A percentile compares a stretch with the other conserved stretches of the same genome.
These are phyloP conservation scores for Parelbella ahira DNA, from an alignment of 2,888 invertebrate species.

Conservation along the genomic window DNA sequence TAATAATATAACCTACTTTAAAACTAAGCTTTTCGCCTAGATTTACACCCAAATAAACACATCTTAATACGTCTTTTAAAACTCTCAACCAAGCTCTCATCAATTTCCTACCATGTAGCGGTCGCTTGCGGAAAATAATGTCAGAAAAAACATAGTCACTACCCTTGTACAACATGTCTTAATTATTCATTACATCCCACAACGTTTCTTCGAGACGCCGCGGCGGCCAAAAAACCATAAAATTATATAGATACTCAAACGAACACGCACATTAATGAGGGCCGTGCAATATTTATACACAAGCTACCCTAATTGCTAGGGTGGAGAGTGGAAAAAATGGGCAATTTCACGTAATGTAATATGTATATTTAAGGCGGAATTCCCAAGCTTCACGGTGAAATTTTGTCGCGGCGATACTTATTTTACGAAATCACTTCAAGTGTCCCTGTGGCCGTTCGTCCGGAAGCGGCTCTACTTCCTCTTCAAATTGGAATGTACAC, in stretches of 20 bases:
- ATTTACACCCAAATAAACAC: neutral
- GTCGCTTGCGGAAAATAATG: too few species aligned
- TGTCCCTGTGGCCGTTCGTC: constrained; percentile 50
- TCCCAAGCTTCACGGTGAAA: constrained; percentile 62
- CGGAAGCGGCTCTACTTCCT: constrained; percentile 54
- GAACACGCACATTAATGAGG: constrained; percentile 78
- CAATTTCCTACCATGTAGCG: too few species aligned
- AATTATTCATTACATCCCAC: constrained; percentile 75
- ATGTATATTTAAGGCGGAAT: constrained; percentile 79
- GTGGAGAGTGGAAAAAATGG: constrained; percentile 81
- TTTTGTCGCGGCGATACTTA: constrained; percentile 74
- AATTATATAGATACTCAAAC: constrained; percentile 70
- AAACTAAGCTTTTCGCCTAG: too few species aligned
- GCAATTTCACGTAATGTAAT: constrained; percentile 81
- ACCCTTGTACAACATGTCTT: constrained; percentile 63
- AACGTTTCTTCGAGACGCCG: constrained; percentile 57
- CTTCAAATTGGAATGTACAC: too few species aligned
- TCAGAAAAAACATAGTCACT: constrained; percentile 29
- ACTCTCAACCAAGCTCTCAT: too few species aligned
- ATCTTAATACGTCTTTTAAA: too few species aligned
- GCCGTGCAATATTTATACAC: constrained; percentile 80
- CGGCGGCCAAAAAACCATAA: constrained; percentile 58
- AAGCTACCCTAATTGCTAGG: constrained; percentile 79
- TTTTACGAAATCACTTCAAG: constrained; percentile 73
- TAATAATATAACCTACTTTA: too few species aligned